These are phyloP conservation scores for Orientallactaga sibirica DNA, from an alignment of 2,797 vertebrate species.

Conservation along the genomic window DNA sequence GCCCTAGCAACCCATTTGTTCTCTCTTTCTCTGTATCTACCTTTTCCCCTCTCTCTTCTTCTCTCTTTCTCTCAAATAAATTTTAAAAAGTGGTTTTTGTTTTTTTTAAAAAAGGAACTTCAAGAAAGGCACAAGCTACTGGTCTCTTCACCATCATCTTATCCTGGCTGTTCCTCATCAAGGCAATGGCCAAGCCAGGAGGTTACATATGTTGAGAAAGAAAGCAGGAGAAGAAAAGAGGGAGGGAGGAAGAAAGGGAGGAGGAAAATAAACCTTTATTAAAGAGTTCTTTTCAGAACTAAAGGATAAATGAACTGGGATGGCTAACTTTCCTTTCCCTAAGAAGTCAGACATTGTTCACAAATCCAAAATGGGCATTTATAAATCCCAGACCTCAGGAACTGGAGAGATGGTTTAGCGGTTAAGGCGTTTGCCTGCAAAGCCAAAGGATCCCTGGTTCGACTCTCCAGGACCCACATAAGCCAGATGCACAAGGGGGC, in stretches of 20 bases:
- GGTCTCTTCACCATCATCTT: not conserved
- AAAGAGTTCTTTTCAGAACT: constrained; percentile 4
- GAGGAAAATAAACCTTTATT: not conserved
- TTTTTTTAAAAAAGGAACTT: too few species aligned
- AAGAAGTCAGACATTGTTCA: not conserved
- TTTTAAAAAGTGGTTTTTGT: too few species aligned
- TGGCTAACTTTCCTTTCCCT: not conserved
- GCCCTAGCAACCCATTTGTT: too few species aligned
- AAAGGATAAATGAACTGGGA: constrained; percentile 1
- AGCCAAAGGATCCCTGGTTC: too few species aligned
- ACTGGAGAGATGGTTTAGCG: too few species aligned
- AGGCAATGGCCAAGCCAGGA: not conserved
- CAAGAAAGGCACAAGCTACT: not conserved
- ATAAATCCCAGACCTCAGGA: not conserved
- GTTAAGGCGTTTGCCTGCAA: too few species aligned
- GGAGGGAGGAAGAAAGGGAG: not conserved
- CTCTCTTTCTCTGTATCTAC: too few species aligned
- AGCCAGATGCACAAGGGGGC: too few species aligned
- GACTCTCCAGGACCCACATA: too few species aligned
- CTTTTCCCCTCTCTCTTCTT: too few species aligned
- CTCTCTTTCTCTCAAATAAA: too few species aligned
- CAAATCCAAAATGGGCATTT: constrained; percentile 42
- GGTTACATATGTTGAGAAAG: too few species aligned
- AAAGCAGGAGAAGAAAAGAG: not conserved
- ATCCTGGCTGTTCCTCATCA: not conserved